phyloP scores from a whole-genome alignment of 2,797 vertebrate genomes.

The Xerus rutilus region DNA sequence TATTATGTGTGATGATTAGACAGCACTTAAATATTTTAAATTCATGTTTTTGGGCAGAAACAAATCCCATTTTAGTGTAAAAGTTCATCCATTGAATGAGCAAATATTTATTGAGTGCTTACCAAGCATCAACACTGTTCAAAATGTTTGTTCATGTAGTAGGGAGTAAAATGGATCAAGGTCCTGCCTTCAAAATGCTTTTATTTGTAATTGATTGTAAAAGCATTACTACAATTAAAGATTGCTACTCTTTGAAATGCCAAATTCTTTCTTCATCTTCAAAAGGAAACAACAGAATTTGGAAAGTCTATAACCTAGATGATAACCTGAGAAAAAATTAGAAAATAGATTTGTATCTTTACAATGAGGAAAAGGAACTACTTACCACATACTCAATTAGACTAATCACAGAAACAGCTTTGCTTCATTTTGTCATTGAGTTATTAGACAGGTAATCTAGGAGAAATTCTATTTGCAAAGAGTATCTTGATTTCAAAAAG shows the following conservation, averaged over 20 bases:
- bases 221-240: neutral
- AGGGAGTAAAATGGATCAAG: neutral
- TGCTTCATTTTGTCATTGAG: neutral
- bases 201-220: neutral
- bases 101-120: conserved; percentile 46
- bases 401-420: neutral
- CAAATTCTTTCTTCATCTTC: conserved; percentile 7
- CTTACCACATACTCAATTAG: neutral
- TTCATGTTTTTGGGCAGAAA: conserved; percentile 44
- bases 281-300: conserved; percentile 27
- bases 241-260: neutral
- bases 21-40: conserved; percentile 59
- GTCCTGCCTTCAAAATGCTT: neutral
- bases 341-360: conserved; percentile 16
- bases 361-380: neutral
- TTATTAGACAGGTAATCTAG: neutral
- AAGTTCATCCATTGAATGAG: conserved; percentile 29
- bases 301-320: neutral
- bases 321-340: neutral
- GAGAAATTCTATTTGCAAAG: neutral
- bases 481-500: neutral
- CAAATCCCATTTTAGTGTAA: conserved; percentile 17
- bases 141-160: neutral
- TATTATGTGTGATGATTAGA: conserved; percentile 21
- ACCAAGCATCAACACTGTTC: neutral